Evolutionary conservation across 2,797 vertebrate genomes (phyloP).

Genomic region (Picus viridis): DNA sequence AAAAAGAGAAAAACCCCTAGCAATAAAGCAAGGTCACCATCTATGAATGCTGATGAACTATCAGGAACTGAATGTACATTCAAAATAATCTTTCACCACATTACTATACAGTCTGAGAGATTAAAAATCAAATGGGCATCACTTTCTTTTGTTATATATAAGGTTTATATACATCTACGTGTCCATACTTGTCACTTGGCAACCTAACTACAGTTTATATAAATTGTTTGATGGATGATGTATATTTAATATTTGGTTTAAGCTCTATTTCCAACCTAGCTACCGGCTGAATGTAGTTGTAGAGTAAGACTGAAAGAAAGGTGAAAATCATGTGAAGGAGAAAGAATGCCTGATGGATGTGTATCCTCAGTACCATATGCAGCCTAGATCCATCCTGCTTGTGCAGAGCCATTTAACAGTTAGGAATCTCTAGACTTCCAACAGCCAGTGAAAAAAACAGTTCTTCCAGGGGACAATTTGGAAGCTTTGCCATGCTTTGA

Average conservation of each 20-base stretch:
- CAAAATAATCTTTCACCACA: background rate
- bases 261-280: background rate
- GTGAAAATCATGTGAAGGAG: background rate
- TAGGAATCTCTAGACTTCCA: rapidly evolving
- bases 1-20: constrained; percentile 9
- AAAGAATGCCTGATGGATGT: background rate
- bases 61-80: background rate
- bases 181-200: background rate
- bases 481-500: background rate
- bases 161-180: background rate
- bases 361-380: background rate
- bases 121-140: background rate
- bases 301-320: background rate
- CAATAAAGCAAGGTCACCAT: background rate
- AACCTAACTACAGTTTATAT: background rate
- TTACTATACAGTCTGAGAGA: background rate
- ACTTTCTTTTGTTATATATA: background rate
- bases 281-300: background rate
- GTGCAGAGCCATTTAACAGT: background rate
- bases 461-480: background rate
- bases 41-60: background rate
- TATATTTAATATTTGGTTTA: background rate
- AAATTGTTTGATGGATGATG: background rate
- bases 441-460: background rate
- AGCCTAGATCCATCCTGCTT: background rate